Evolutionary conservation across 1,140 invertebrate species (phyloP).

Genomic region (Babylonia areolata): DNA sequence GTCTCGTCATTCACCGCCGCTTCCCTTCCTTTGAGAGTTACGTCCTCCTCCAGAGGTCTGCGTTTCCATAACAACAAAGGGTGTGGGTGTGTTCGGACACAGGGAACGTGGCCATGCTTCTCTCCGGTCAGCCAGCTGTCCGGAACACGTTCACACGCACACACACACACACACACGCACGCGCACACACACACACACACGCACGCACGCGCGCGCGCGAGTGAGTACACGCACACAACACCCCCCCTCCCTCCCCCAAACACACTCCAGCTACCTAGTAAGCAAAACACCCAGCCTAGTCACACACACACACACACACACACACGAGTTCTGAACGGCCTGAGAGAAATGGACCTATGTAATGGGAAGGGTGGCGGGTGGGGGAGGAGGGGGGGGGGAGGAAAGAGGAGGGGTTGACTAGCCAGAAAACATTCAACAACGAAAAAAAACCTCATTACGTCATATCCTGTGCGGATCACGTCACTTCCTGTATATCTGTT

Average conservation of each 20-base stretch:
- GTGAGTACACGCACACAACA: too few relatives aligned
- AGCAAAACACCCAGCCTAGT: too few relatives aligned
- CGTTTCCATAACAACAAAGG: neutral
- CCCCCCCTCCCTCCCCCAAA: too few relatives aligned
- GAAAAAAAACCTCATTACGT: neutral
- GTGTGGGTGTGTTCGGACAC: neutral
- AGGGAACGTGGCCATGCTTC: neutral
- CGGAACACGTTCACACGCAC: neutral
- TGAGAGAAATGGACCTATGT: neutral
- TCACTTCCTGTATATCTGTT: too few relatives aligned
- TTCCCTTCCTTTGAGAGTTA: too few relatives aligned
- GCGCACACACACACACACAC: neutral
- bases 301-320: neutral
- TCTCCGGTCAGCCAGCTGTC: neutral
- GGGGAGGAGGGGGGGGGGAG: too few relatives aligned
- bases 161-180: conserved; percentile 5
- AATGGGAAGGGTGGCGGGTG: too few relatives aligned
- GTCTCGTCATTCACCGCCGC: too few relatives aligned
- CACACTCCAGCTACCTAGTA: too few relatives aligned
- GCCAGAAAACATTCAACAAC: neutral
- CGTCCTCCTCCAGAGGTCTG: too few relatives aligned
- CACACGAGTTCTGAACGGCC: neutral
- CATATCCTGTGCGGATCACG: too few relatives aligned
- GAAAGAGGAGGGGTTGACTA: too few relatives aligned
- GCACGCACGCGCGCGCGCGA: neutral